A percentile compares a stretch with the other conserved stretches of the same genome.
These are phyloP conservation scores for Carpatolechia fugitivella DNA, from an alignment of 2,888 invertebrate genomes.

Conservation along the genomic window DNA sequence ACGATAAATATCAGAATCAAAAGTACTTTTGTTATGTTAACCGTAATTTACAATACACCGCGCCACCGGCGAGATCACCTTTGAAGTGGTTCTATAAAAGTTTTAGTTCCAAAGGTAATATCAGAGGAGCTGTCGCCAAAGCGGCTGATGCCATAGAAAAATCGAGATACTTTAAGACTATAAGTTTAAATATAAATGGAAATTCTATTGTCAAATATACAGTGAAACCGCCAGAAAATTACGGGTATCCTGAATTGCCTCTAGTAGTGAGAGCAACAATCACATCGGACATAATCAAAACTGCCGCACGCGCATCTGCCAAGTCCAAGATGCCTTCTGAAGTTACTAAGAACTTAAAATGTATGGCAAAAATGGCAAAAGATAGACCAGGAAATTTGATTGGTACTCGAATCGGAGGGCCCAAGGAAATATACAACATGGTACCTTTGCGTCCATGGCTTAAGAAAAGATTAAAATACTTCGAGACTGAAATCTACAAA, in stretches of 20 bases:
- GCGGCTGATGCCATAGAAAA: not conserved
- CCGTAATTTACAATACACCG: not conserved
- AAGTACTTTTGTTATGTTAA: slow-evolving; percentile 11
- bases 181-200: not conserved
- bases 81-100: not conserved
- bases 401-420: not conserved
- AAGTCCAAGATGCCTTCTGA: not conserved
- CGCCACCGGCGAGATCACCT: slow-evolving; percentile 6
- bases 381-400: not conserved
- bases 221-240: not conserved
- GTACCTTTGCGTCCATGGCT: not conserved
- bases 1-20: not conserved
- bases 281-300: not conserved
- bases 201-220: slow-evolving; percentile 1
- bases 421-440: not conserved
- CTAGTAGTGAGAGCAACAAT: slow-evolving; percentile 3
- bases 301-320: not conserved
- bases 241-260: not conserved
- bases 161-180: slow-evolving; percentile 4
- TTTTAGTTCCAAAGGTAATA: not conserved
- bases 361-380: not conserved
- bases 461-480: not conserved
- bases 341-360: not conserved
- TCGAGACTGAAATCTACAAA: not conserved
- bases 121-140: not conserved